phyloP scores from a whole-genome alignment of 2,888 invertebrate genomes.

The Plagodis pulveraria region DNA sequence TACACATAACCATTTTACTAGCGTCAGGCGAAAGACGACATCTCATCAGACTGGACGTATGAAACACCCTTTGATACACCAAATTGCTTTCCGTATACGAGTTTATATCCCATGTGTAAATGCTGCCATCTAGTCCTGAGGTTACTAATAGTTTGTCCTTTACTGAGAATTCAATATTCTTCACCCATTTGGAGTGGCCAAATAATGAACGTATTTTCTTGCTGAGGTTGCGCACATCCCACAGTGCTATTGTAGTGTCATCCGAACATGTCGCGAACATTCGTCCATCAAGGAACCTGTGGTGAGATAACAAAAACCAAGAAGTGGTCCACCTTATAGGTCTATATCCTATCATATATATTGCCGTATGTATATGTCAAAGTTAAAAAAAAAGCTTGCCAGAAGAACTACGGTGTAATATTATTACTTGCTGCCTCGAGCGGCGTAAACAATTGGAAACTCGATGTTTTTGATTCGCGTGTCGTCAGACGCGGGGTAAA shows the following conservation, averaged over 20 bases:
- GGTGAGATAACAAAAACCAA: too few species aligned
- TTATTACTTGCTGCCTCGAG: too few species aligned
- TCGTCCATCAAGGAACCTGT: conserved; percentile 93
- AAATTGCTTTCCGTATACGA: conserved; percentile 91
- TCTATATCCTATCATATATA: too few species aligned
- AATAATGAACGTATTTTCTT: conserved; percentile 90
- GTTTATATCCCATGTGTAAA: conserved; percentile 97
- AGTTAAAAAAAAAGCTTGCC: too few species aligned
- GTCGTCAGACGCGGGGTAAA: too few species aligned
- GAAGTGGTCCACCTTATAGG: too few species aligned
- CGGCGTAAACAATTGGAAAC: too few species aligned
- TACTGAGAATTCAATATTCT: conserved; percentile 96
- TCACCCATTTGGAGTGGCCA: conserved; percentile 98
- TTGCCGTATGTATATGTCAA: too few species aligned
- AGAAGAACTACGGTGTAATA: too few species aligned
- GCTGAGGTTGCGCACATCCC: conserved; percentile 95
- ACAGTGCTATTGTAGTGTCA: conserved; percentile 95
- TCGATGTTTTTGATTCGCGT: too few species aligned
- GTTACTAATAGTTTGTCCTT: conserved; percentile 94
- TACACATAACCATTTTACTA: conserved; percentile 94
- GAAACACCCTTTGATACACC: conserved; percentile 92
- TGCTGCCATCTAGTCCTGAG: conserved; percentile 96
- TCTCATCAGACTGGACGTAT: conserved; percentile 94
- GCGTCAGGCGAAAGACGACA: conserved; percentile 94
- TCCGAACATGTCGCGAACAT: conserved; percentile 98